These are phyloP conservation scores for Zaprionus capensis DNA, from an alignment of 1,140 invertebrate genomes.

Conservation along the genomic window DNA sequence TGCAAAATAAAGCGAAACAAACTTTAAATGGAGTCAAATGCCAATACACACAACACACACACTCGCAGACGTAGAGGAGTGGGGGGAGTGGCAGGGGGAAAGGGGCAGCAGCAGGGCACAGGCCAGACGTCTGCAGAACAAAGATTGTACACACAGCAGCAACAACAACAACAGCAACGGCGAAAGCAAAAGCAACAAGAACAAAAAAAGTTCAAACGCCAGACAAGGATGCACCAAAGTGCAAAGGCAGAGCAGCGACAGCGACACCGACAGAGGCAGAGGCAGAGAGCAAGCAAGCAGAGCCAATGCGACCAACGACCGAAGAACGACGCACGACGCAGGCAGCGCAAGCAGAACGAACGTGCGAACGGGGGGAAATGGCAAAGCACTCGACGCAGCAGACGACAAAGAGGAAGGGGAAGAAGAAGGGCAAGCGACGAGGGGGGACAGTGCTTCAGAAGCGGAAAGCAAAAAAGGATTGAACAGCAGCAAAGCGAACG, in stretches of 20 bases:
- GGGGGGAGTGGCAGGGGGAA: not conserved
- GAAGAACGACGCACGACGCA: not conserved
- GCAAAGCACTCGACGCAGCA: slow-evolving; percentile 67
- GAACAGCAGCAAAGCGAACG: slow-evolving; percentile 56
- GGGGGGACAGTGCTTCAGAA: slow-evolving; percentile 66
- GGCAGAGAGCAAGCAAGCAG: not conserved
- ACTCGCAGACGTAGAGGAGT: slow-evolving; percentile 6
- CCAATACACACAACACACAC: slow-evolving; percentile 58
- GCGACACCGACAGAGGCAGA: slow-evolving; percentile 5
- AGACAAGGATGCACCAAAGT: slow-evolving; percentile 83
- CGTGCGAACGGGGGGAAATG: slow-evolving; percentile 17
- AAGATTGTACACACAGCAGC: slow-evolving; percentile 69
- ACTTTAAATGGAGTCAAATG: slow-evolving; percentile 83
- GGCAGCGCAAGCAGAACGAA: not conserved
- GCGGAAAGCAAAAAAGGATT: slow-evolving; percentile 80
- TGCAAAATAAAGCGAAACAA: slow-evolving; percentile 82
- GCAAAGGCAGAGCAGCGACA: slow-evolving; percentile 72
- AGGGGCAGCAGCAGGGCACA: slow-evolving; percentile 20
- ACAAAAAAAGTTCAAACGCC: slow-evolving; percentile 82
- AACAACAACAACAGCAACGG: slow-evolving; percentile 24
- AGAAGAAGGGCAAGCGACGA: slow-evolving; percentile 25
- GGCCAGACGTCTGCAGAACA: slow-evolving; percentile 80
- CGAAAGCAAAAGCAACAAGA: slow-evolving; percentile 46
- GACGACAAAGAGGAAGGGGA: slow-evolving; percentile 51
- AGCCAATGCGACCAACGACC: slow-evolving; percentile 1